Evolutionary conservation across 2,888 invertebrate species (phyloP).

Genomic region (Aleiodes leptofemur): DNA sequence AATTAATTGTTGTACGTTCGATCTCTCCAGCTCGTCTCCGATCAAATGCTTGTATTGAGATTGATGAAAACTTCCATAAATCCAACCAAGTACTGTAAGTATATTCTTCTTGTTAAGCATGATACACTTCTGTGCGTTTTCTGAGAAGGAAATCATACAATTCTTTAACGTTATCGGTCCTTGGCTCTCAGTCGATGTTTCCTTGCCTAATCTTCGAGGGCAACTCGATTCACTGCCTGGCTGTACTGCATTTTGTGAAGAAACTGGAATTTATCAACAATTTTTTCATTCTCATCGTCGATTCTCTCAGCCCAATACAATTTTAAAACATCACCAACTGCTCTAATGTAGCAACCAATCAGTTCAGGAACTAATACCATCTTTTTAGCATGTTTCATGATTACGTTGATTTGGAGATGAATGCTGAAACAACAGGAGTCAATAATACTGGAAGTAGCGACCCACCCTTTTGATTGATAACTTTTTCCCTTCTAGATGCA

Average conservation of each 20-base stretch:
- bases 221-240: slow-evolving; percentile 49
- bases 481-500: neutral
- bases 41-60: slow-evolving; percentile 39
- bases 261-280: slow-evolving; percentile 52
- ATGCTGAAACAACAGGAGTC: neutral
- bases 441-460: neutral
- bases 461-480: neutral
- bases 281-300: slow-evolving; percentile 27
- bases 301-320: slow-evolving; percentile 35
- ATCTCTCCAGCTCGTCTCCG: slow-evolving; percentile 44
- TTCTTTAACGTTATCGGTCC: slow-evolving; percentile 38
- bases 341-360: slow-evolving; percentile 11
- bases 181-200: slow-evolving; percentile 20
- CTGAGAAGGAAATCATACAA: slow-evolving; percentile 14
- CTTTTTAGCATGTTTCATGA: slow-evolving; percentile 28
- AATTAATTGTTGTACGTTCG: slow-evolving; percentile 28
- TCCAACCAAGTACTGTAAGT: slow-evolving; percentile 21
- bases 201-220: slow-evolving; percentile 35
- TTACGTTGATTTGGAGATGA: neutral
- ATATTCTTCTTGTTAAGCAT: slow-evolving; percentile 15
- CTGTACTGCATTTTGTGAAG: slow-evolving; percentile 49
- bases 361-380: slow-evolving; percentile 12
- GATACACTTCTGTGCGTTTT: neutral
- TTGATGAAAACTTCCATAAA: slow-evolving; percentile 19
- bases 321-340: slow-evolving; percentile 27